Percentiles rank a stretch among this genome's conserved stretches.
Conservation (phyloP, 2,797 vertebrate genomes). For the Neosilurus hyrtlii region DNA sequence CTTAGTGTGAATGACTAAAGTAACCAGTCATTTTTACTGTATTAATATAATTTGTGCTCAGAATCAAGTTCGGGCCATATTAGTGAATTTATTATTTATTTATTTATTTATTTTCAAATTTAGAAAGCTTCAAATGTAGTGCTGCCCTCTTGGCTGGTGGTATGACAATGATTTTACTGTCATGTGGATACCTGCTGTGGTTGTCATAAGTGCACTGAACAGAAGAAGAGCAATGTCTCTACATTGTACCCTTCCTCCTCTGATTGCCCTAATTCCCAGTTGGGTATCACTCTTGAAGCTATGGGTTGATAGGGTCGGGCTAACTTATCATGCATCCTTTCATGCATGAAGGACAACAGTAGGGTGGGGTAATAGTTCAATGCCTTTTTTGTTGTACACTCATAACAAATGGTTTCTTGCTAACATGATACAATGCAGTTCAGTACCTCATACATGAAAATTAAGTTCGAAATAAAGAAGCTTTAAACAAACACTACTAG, state of each 20-base stretch:
- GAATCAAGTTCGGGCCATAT: neutral
- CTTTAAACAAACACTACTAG: too few relatives aligned
- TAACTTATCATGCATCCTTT: conserved; percentile 35
- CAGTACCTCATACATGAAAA: neutral
- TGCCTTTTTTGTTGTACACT: conserved; percentile 3
- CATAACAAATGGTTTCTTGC: neutral
- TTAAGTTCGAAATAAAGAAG: neutral
- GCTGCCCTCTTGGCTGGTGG: conserved; percentile 18
- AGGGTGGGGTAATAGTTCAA: neutral
- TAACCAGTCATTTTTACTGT: neutral
- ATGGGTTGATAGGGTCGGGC: conserved; percentile 28
- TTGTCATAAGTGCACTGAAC: conserved; percentile 51
- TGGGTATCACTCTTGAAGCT: conserved; percentile 31
- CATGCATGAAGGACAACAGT: conserved; percentile 37
- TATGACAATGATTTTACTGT: conserved; percentile 30
- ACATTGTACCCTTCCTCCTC: conserved; percentile 16
- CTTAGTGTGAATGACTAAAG: neutral
- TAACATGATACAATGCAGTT: neutral
- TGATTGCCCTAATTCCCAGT: conserved; percentile 40
- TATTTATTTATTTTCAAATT: neutral
- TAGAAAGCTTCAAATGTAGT: neutral
- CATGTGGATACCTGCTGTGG: conserved; percentile 40
- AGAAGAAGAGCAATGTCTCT: conserved; percentile 39
- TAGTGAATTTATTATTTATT: neutral
- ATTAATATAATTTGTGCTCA: neutral